Evolutionary conservation across 2,113 vertebrate genomes (phyloP).

Genomic region (Telmatochromis brachygnathus): DNA sequence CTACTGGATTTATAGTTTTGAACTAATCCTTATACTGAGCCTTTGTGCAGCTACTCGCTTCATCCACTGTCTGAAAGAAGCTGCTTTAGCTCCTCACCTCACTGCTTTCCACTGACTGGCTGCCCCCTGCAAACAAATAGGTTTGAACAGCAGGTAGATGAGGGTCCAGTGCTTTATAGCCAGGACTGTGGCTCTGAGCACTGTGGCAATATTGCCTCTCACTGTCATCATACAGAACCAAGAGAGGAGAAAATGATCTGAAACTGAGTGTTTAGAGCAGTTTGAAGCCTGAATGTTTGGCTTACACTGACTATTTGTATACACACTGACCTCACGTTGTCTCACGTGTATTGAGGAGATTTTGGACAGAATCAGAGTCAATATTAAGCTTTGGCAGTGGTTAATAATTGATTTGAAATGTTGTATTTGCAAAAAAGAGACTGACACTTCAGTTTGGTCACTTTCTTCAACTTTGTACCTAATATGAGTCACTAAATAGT

Average conservation of each 20-base stretch:
- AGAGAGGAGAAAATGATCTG: neutral
- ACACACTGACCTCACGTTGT: neutral
- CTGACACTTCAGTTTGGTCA: neutral
- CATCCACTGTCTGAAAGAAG: neutral
- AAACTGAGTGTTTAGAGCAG: neutral
- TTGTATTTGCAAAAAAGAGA: neutral
- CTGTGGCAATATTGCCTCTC: neutral
- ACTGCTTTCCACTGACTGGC: neutral
- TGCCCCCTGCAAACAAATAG: neutral
- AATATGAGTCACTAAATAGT: neutral
- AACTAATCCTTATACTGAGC: neutral
- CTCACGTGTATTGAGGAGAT: neutral
- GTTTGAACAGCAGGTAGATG: neutral
- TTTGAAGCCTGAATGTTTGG: neutral
- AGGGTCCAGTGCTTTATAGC: neutral
- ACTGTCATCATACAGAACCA: neutral
- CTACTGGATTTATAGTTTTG: neutral
- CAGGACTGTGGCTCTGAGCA: neutral
- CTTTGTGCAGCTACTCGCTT: neutral
- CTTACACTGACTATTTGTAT: neutral
- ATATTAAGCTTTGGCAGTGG: neutral
- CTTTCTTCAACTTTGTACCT: neutral
- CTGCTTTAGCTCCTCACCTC: neutral
- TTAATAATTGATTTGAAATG: neutral
- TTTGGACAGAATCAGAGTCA: neutral